Evolutionary conservation across 1,140 invertebrate species (phyloP).

Genomic region (Acromyrmex heyeri): DNA sequence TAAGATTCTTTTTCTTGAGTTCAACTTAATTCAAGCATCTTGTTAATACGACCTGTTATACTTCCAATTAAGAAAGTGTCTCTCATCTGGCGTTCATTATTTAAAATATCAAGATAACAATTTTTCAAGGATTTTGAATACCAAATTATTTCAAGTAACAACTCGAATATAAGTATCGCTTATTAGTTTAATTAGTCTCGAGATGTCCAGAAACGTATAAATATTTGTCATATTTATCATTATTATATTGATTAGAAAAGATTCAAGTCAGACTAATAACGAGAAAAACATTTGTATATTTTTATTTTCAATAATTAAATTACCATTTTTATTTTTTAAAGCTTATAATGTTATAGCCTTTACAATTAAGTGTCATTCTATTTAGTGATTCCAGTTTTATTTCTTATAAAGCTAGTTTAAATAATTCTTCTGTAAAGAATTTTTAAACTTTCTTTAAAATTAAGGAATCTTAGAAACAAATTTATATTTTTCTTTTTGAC

Average conservation of each 20-base stretch:
- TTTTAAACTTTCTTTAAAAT: background rate
- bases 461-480: background rate
- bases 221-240: background rate
- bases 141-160: constrained; percentile 29
- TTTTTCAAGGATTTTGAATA: constrained; percentile 26
- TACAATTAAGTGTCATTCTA: background rate
- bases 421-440: background rate
- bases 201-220: background rate
- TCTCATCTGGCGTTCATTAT: constrained; percentile 5
- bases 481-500: background rate
- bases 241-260: background rate
- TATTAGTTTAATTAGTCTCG: background rate
- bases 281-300: background rate
- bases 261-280: background rate
- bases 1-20: constrained; percentile 20
- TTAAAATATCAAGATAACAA: constrained; percentile 39
- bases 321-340: background rate
- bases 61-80: constrained; percentile 37
- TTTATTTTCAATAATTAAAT: constrained; percentile 6
- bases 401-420: background rate
- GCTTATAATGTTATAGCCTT: background rate
- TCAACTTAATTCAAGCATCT: constrained; percentile 42
- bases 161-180: background rate
- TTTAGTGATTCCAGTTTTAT: background rate
- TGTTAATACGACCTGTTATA: constrained; percentile 36